Conservation (phyloP, 2,888 invertebrate species). For the Spodoptera exigua region DNA sequence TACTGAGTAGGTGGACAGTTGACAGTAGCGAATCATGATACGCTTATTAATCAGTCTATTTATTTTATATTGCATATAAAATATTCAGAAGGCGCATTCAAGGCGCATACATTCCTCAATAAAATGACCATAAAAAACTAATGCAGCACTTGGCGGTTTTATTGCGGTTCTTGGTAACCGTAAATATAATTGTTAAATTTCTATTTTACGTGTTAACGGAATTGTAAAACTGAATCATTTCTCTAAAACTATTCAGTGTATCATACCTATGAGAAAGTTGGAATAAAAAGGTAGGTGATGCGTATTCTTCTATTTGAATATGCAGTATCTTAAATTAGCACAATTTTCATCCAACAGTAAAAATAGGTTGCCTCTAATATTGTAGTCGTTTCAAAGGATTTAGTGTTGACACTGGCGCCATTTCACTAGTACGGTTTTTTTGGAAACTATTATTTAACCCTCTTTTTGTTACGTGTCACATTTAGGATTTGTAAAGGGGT, state of each 20-base stretch:
- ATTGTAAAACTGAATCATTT: constrained; percentile 16
- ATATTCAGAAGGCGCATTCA: constrained; percentile 75
- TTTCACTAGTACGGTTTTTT: neutral
- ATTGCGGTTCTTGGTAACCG: constrained; percentile 58
- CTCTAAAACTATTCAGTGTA: constrained; percentile 1
- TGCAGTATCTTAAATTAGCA: no score
- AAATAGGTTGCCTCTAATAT: no score
- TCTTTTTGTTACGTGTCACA: neutral
- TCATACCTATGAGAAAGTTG: no score
- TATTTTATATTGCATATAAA: constrained; percentile 84
- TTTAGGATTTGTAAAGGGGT: neutral
- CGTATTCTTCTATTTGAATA: no score
- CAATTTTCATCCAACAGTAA: no score
- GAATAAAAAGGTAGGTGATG: no score
- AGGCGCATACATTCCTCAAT: constrained; percentile 73
- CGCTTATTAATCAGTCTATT: constrained; percentile 86
- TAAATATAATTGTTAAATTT: constrained; percentile 52
- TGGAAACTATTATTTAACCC: neutral
- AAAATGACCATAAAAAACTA: constrained; percentile 70
- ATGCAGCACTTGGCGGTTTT: constrained; percentile 59
- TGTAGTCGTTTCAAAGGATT: neutral
- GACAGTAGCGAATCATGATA: constrained; percentile 81
- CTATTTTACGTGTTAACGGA: constrained; percentile 30
- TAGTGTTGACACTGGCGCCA: neutral
- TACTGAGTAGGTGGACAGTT: constrained; percentile 81